Evolutionary conservation across 92 coral and sea anemone genomes (phyloP).

Genomic region (Plumapathes pennacea): DNA sequence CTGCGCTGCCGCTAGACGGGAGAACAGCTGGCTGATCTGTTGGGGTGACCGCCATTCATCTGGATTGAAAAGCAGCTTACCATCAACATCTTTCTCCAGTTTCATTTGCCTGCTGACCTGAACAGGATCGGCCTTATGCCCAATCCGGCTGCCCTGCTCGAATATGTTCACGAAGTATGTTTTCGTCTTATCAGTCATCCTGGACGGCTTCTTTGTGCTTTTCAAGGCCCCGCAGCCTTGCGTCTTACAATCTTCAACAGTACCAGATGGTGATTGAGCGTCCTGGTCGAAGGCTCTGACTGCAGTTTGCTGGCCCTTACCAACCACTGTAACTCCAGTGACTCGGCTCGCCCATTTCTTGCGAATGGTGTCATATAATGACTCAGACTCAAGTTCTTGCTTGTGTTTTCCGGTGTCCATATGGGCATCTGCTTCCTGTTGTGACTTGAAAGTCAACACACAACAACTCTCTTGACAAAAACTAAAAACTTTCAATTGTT

Average conservation of each 20-base stretch:
- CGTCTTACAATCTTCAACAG: neutral
- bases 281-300: neutral
- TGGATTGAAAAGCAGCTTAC: slow-evolving; percentile 13
- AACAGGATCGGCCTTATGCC: slow-evolving; percentile 37
- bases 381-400: slow-evolving; percentile 11
- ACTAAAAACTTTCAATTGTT: too few species aligned
- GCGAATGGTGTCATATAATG: slow-evolving; percentile 16
- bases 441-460: slow-evolving; percentile 3
- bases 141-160: slow-evolving; percentile 12
- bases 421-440: neutral
- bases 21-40: slow-evolving; percentile 16
- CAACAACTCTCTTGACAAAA: neutral
- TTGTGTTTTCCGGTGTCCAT: slow-evolving; percentile 12
- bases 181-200: slow-evolving; percentile 26
- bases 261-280: neutral
- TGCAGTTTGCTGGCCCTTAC: slow-evolving; percentile 10
- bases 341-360: slow-evolving; percentile 34
- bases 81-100: slow-evolving; percentile 10
- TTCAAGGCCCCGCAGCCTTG: slow-evolving; percentile 51
- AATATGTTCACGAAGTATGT: slow-evolving; percentile 19
- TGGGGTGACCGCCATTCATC: slow-evolving; percentile 33
- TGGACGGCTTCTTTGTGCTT: slow-evolving; percentile 7
- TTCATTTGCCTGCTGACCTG: slow-evolving; percentile 30
- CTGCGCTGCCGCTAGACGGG: slow-evolving; percentile 25
- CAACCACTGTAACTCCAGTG: slow-evolving; percentile 31